phyloP scores from a whole-genome alignment of 2,113 vertebrate species.

The Struthidea cinerea region DNA sequence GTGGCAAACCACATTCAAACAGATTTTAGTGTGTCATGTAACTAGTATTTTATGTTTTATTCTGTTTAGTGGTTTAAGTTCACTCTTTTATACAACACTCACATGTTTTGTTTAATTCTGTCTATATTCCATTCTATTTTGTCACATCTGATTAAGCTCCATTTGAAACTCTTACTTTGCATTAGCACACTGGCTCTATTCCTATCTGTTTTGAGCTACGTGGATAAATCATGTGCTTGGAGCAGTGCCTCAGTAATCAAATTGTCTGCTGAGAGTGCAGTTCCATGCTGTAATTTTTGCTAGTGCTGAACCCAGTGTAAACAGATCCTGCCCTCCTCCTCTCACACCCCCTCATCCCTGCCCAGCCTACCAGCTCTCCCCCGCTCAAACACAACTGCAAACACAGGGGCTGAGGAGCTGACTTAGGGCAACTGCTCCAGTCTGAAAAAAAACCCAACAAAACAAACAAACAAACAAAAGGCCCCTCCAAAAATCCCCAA shows the following conservation, averaged over 20 bases:
- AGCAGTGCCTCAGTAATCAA: constrained; percentile 43
- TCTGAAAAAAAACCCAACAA: neutral
- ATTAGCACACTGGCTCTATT: constrained; percentile 25
- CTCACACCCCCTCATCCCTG: neutral
- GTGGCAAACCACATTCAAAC: neutral
- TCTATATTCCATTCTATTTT: constrained; percentile 21
- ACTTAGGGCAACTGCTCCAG: neutral
- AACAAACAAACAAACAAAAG: neutral
- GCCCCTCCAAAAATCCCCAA: neutral
- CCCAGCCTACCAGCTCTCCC: neutral
- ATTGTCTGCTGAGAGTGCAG: constrained; percentile 56
- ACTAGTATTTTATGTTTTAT: neutral
- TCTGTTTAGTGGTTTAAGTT: neutral
- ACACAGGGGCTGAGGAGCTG: neutral
- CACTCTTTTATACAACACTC: neutral
- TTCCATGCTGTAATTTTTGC: constrained; percentile 34
- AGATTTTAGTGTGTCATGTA: neutral
- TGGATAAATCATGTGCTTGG: constrained; percentile 48
- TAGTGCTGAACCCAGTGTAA: constrained; percentile 16
- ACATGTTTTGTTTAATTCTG: constrained; percentile 10
- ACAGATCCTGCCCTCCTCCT: constrained; percentile 42
- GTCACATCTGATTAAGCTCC: constrained; percentile 43
- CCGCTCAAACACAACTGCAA: neutral
- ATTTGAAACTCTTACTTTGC: constrained; percentile 5
- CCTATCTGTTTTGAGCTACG: constrained; percentile 1